Percentiles rank a stretch among this genome's conserved stretches.
phyloP scores from a whole-genome alignment of 2,888 invertebrate genomes.

The Drosophila mercatorum region DNA sequence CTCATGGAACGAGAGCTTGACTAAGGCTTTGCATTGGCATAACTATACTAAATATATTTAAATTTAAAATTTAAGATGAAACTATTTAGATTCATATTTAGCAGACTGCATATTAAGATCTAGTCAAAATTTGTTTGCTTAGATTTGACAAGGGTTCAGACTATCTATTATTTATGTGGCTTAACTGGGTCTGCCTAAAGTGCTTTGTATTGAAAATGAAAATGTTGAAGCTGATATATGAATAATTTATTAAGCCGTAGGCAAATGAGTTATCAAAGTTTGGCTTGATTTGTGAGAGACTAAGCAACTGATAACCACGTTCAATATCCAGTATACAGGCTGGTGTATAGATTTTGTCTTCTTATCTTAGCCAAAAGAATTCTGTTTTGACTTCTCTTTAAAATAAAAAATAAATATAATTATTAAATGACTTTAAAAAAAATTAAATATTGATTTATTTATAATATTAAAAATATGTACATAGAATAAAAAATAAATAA shows the following conservation, averaged over 20 bases:
- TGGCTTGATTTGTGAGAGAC: not conserved
- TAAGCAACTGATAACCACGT: not conserved
- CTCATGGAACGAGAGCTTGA: too few relatives aligned
- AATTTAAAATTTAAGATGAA: not conserved
- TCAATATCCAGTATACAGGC: too few relatives aligned
- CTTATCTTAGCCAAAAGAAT: not conserved
- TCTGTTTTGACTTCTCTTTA: not conserved
- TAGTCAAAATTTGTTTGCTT: too few relatives aligned
- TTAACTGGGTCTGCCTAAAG: not conserved
- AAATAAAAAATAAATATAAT: not conserved
- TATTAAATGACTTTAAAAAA: too few relatives aligned
- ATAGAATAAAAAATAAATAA: too few relatives aligned
- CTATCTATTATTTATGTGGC: not conserved
- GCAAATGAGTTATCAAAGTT: not conserved
- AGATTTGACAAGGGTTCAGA: too few relatives aligned
- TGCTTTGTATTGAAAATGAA: not conserved
- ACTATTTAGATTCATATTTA: too few relatives aligned
- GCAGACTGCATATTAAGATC: too few relatives aligned
- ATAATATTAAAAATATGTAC: not conserved
- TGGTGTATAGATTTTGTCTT: not conserved
- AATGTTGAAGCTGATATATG: not conserved
- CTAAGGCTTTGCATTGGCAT: not conserved
- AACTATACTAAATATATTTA: not conserved
- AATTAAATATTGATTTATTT: too few relatives aligned
- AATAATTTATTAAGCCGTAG: not conserved